Conservation (phyloP, 2,113 vertebrate species). For the Castor canadensis region DNA sequence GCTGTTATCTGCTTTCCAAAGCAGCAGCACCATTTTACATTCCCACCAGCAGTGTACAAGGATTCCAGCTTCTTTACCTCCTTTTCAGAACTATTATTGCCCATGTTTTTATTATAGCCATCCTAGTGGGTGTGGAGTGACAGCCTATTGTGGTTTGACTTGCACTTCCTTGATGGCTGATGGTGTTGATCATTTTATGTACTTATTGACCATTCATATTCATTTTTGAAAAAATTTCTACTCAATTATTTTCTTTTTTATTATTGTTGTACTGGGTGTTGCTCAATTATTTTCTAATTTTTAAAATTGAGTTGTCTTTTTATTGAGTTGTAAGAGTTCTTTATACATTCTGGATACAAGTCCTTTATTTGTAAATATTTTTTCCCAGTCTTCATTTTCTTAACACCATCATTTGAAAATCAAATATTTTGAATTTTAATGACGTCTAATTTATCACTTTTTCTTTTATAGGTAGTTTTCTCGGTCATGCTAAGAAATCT, state of each 20-base stretch:
- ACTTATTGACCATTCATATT: neutral
- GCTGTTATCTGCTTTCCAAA: constrained; percentile 24
- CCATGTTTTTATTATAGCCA: neutral
- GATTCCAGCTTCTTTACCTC: neutral
- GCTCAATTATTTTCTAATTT: neutral
- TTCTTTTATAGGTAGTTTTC: constrained; percentile 6
- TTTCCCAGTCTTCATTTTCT: constrained; percentile 36
- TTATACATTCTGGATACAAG: constrained; percentile 33
- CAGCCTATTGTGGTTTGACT: neutral
- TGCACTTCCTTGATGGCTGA: neutral
- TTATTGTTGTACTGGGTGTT: no score
- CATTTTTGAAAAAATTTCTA: constrained; percentile 17
- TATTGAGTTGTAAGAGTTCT: constrained; percentile 16
- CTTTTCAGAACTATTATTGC: neutral
- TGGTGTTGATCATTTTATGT: neutral
- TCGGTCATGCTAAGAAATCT: constrained; percentile 25
- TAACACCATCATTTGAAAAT: constrained; percentile 21
- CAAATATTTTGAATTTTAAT: constrained; percentile 18
- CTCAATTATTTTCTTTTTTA: neutral
- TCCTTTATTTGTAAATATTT: constrained; percentile 36
- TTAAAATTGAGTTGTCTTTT: neutral
- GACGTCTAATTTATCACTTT: constrained; percentile 32
- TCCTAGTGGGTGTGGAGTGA: no score
- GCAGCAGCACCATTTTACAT: neutral
- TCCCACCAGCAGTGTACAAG: neutral